Base-by-base conservation (phyloP, 2,113 vertebrate genomes). In the Podocnemis expansa region DNA sequence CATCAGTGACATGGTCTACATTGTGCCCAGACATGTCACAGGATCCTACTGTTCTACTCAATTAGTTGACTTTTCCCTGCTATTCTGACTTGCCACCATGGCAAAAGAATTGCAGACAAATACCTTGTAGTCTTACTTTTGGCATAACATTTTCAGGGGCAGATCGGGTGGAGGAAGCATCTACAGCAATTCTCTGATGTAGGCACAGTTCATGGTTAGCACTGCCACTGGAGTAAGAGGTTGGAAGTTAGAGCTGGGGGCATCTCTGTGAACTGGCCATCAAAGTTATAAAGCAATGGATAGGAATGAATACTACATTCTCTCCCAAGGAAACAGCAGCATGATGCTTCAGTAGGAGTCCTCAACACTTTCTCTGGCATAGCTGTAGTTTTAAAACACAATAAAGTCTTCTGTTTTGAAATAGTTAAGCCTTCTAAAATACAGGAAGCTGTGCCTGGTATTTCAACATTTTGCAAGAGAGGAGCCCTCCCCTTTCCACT, bases 401-500 rank as follows among this genome's bases (percentile, higher is more conserved):
- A 21, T 2, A 24, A 24, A 73, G 19, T 19, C 22, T n/a, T 41
- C 41, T 0, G 1, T 78, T 85, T 38, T 92, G 67, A 93, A 25
- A 34, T 3, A 63, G 24, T 76, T 84, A 16, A 1, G 56, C 17
- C 17, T 29, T 34, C 3, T 10, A 17, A 87, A 73, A 41, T 38
- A 21, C 9, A 43, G 38, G 17, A 41, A 25, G 70, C 10, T 24
- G 38, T 41, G 41, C 70, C 38, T 41, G 70, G 38, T 73, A 29
- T 63, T 67, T 67, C 60, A 67, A 55, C 6, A 25, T 4, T 45
- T 25, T 75, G n/a, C 58, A n/a, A 87, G 24, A 2, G 31, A 91
- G 16, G 1, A 2, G 10, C 1, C 4, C 9, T 22, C 49, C n/a
- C 24, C 85, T 8, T 21, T 51, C 31, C 16, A 1, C 4, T 54